Conservation (phyloP, 2,113 vertebrate species). For the Chrysochloris asiatica region DNA sequence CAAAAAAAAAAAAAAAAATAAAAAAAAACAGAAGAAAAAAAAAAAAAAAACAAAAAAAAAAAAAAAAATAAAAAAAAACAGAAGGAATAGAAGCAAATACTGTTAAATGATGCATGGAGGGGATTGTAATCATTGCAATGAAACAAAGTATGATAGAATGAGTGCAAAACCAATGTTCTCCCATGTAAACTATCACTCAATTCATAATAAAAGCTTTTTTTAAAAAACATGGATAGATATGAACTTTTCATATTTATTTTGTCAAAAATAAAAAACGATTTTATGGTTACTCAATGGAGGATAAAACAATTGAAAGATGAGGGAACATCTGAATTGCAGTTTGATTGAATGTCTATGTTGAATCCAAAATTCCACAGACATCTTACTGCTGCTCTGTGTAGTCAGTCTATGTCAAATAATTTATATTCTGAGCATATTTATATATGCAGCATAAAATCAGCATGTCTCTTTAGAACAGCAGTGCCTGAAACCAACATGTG, state of each 20-base stretch:
- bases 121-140: no score
- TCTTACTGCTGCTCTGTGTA: neutral
- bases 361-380: neutral
- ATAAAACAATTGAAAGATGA: neutral
- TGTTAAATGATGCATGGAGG: no score
- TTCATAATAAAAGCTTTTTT: no score
- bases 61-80: no score
- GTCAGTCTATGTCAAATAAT: neutral
- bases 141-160: no score
- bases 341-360: neutral
- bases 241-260: neutral
- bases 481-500: neutral
- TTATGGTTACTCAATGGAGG: neutral
- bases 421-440: neutral
- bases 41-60: no score
- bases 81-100: no score
- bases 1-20: no score
- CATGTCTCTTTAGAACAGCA: neutral
- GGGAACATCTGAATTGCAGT: neutral
- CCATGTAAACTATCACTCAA: no score
- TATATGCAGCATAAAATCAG: neutral
- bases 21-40: no score
- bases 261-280: neutral
- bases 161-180: no score
- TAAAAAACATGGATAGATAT: neutral